phyloP scores from a whole-genome alignment of 1,140 invertebrate genomes.

The Acarapis woodi region DNA sequence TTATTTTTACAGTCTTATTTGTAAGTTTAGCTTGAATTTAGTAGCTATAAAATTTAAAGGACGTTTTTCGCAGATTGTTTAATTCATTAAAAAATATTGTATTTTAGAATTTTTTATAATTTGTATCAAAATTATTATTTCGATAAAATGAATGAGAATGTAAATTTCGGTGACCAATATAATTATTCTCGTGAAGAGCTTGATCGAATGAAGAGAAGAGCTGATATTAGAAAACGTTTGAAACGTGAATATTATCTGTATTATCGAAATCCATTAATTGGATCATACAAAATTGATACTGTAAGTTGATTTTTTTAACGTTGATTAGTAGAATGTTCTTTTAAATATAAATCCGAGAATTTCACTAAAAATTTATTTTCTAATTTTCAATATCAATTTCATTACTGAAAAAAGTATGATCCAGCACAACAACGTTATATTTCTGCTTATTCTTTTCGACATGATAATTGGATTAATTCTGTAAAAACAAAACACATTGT shows the following conservation, averaged over 20 bases:
- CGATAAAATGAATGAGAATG: too few relatives aligned
- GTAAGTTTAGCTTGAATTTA: background rate
- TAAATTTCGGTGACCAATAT: background rate
- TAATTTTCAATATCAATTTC: background rate
- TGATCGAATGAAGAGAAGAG: conserved; percentile 1
- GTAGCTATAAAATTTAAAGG: background rate
- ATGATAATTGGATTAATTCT: background rate
- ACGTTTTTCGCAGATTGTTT: too few relatives aligned
- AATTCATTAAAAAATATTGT: background rate
- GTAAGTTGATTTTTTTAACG: conserved; percentile 24
- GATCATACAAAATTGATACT: conserved; percentile 1
- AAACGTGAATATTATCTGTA: conserved; percentile 4
- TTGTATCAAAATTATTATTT: background rate
- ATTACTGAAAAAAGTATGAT: too few relatives aligned
- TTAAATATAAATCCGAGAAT: conserved; percentile 31
- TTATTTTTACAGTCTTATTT: background rate
- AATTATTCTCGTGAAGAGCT: conserved; percentile 3
- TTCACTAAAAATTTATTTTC: conserved; percentile 19
- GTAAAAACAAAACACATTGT: background rate
- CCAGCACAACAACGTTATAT: background rate
- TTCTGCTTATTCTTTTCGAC: background rate
- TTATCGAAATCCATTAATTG: conserved; percentile 4
- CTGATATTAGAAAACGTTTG: conserved; percentile 3
- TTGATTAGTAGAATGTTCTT: conserved; percentile 31
- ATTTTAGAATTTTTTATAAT: background rate